Evolutionary conservation across 2,113 vertebrate genomes (phyloP).

Genomic region (Motacilla tschutschensis): DNA sequence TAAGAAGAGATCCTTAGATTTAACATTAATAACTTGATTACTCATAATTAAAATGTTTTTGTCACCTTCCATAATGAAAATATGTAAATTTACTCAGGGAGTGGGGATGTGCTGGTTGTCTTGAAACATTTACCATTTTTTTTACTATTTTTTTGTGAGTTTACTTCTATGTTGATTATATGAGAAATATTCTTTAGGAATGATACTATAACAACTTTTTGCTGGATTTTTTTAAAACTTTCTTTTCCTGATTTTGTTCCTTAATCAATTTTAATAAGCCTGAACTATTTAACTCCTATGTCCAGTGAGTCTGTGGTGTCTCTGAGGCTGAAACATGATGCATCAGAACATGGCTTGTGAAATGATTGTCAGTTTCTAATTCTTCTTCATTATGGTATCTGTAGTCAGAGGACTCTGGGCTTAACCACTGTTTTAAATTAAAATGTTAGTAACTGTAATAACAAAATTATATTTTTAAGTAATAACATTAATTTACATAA

Average conservation of each 20-base stretch:
- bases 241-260: neutral
- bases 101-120: neutral
- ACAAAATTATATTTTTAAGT: neutral
- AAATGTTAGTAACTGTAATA: neutral
- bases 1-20: neutral
- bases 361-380: neutral
- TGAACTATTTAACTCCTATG: neutral
- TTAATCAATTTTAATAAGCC: neutral
- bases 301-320: neutral
- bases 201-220: neutral
- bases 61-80: neutral
- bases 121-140: neutral
- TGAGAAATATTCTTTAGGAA: neutral
- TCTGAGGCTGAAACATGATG: neutral
- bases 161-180: neutral
- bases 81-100: neutral
- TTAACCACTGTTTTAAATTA: neutral
- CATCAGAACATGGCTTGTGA: neutral
- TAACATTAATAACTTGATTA: conserved; percentile 5
- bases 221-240: neutral
- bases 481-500: neutral
- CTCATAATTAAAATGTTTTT: conserved; percentile 24
- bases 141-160: neutral
- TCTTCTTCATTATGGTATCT: neutral
- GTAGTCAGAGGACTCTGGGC: neutral